Percentiles rank a stretch among this genome's conserved stretches.
Evolutionary conservation across 2,797 vertebrate species (phyloP).

Genomic region (Esox masquinongy): DNA sequence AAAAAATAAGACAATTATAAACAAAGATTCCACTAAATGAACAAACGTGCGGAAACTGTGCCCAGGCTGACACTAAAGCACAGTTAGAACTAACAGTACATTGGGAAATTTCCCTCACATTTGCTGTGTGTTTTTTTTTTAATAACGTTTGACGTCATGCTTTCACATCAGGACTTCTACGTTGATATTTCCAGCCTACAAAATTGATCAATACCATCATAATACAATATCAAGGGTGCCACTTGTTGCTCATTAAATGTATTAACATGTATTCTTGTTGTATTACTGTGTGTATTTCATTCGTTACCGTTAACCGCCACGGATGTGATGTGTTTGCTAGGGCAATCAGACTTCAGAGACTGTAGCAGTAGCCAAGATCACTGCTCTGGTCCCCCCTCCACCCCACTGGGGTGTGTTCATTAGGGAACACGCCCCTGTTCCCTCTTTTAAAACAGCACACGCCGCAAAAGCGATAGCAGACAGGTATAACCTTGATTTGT

Average conservation of each 20-base stretch:
- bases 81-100: not conserved
- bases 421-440: too few relatives aligned
- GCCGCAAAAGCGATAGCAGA: too few relatives aligned
- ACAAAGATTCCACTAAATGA: too few relatives aligned
- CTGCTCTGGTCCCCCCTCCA: too few relatives aligned
- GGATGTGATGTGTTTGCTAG: not conserved
- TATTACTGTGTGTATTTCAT: not conserved
- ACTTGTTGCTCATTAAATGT: not conserved
- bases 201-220: not conserved
- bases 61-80: too few relatives aligned
- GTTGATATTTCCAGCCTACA: not conserved
- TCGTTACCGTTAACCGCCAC: not conserved
- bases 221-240: not conserved
- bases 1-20: too few relatives aligned
- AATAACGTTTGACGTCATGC: not conserved
- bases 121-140: not conserved
- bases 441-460: too few relatives aligned
- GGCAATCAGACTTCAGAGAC: not conserved
- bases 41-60: too few relatives aligned
- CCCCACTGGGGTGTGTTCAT: too few relatives aligned
- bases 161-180: not conserved
- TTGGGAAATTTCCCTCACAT: too few relatives aligned
- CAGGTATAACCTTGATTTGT: not conserved
- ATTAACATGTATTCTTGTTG: not conserved
- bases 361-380: too few relatives aligned